These are phyloP conservation scores for Epizoanthus illoricatus DNA, from an alignment of 92 coral and sea anemone genomes.

Conservation along the genomic window DNA sequence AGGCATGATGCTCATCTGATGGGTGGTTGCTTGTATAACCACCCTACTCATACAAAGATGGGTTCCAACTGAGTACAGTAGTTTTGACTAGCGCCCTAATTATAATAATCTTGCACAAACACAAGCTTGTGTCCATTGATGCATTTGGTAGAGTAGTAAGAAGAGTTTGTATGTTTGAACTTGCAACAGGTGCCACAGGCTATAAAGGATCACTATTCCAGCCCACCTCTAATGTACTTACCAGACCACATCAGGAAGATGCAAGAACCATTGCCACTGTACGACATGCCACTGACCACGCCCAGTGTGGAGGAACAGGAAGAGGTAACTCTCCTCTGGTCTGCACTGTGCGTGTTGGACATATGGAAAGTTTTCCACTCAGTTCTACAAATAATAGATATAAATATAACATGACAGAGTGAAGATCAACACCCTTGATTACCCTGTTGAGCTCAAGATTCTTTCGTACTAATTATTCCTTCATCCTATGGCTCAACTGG, in stretches of 20 bases:
- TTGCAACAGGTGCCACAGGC: constrained; percentile 83
- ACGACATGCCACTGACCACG: constrained; percentile 70
- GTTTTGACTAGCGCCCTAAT: background rate
- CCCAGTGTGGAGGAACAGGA: constrained; percentile 93
- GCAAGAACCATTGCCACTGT: constrained; percentile 84
- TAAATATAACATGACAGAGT: too few relatives aligned
- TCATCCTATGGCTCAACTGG: background rate
- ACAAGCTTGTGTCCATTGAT: too few relatives aligned
- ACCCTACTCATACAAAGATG: too few relatives aligned
- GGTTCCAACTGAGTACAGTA: too few relatives aligned
- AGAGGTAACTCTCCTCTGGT: constrained; percentile 56
- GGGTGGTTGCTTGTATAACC: too few relatives aligned
- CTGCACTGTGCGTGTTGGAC: too few relatives aligned
- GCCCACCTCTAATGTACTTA: constrained; percentile 76
- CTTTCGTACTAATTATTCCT: background rate
- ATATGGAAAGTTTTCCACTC: background rate
- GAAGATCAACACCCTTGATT: too few relatives aligned
- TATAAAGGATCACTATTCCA: constrained; percentile 83
- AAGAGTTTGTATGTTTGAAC: background rate
- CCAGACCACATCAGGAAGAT: constrained; percentile 86
- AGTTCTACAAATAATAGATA: background rate
- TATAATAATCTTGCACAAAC: too few relatives aligned
- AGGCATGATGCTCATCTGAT: too few relatives aligned
- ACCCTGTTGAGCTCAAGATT: background rate
- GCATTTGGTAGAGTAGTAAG: background rate